A percentile compares a stretch with the other conserved stretches of the same genome.
Evolutionary conservation across 2,797 vertebrate genomes (phyloP).

Genomic region (Microhierax caerulescens): DNA sequence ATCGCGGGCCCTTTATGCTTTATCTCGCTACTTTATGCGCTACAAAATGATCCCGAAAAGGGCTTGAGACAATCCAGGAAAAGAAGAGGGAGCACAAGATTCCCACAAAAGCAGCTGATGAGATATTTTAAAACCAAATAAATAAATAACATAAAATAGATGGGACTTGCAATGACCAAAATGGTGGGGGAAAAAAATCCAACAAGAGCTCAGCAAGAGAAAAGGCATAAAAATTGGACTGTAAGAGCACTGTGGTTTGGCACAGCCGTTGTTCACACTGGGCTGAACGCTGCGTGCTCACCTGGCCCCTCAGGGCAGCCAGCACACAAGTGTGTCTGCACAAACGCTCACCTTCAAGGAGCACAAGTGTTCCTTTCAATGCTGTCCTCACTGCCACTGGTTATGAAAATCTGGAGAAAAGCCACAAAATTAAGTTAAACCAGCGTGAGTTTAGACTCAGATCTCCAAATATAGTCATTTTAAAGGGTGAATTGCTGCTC

Average conservation of each 20-base stretch:
- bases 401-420: slow-evolving; percentile 45
- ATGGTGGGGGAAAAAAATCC: too few species aligned
- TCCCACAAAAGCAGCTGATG: background rate
- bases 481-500: slow-evolving; percentile 8
- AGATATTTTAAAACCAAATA: background rate
- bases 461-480: slow-evolving; percentile 64
- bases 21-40: background rate
- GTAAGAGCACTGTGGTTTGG: background rate
- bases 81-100: background rate
- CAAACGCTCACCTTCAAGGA: background rate
- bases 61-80: background rate
- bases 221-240: background rate
- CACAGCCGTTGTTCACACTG: fast-evolving
- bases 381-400: background rate
- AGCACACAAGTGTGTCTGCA: fast-evolving
- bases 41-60: slow-evolving; percentile 8
- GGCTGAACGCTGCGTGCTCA: background rate
- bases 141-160: background rate
- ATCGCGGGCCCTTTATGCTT: slow-evolving; percentile 25
- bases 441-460: background rate
- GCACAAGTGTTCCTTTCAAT: background rate
- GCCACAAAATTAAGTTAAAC: slow-evolving; percentile 60
- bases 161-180: fast-evolving
- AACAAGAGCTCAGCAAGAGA: background rate
- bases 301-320: background rate